phyloP scores from a whole-genome alignment of 2,113 vertebrate species.

The Gasterosteus nipponicus region DNA sequence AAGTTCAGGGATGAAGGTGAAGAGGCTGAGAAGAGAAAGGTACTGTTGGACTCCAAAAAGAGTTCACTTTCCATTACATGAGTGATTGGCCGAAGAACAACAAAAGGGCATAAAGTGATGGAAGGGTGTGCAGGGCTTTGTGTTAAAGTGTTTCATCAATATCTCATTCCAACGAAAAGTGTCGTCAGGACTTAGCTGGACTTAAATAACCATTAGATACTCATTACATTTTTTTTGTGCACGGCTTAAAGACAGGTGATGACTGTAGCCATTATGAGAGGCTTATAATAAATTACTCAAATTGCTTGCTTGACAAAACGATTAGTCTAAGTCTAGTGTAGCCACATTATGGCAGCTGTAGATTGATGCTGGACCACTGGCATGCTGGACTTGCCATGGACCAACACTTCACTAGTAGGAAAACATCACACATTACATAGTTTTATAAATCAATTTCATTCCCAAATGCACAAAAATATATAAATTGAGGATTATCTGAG shows the following conservation, averaged over 20 bases:
- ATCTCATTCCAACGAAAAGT: constrained; percentile 8
- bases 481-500: background rate
- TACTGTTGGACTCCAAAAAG: constrained; percentile 15
- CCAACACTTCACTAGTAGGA: background rate
- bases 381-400: background rate
- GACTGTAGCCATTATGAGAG: constrained; percentile 4
- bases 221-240: constrained; percentile 3
- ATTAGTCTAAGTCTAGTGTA: background rate
- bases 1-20: constrained; percentile 12
- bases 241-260: background rate
- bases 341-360: background rate
- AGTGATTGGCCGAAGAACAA: constrained; percentile 15
- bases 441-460: constrained; percentile 6
- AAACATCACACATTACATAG: background rate
- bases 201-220: constrained; percentile 8
- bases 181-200: background rate
- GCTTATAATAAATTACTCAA: constrained; percentile 6
- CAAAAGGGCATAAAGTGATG: constrained; percentile 11
- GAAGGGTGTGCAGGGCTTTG: background rate
- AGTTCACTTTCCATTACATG: constrained; percentile 4
- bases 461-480: constrained; percentile 3
- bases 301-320: background rate
- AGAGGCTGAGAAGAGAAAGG: constrained; percentile 8
- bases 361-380: background rate
- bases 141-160: background rate